Conservation (phyloP, 2,888 invertebrate genomes). For the Ernsta delagoae region DNA sequence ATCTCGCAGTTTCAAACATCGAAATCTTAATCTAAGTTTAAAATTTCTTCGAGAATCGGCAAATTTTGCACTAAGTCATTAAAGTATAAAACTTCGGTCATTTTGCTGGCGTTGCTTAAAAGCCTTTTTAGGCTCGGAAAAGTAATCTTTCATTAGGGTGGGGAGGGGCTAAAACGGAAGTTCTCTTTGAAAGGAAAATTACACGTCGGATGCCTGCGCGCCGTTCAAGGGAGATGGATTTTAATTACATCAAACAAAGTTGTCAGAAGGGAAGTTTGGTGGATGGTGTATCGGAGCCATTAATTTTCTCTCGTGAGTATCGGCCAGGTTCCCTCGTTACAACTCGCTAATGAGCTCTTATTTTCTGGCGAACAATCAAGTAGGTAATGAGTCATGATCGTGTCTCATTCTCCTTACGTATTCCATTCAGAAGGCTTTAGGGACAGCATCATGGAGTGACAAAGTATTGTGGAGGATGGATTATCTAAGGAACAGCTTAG, state of each 20-base stretch:
- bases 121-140: slow-evolving; percentile 84
- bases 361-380: slow-evolving; percentile 5
- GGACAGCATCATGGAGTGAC: no score
- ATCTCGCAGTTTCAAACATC: slow-evolving; percentile 79
- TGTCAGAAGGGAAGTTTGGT: slow-evolving; percentile 63
- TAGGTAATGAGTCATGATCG: not conserved
- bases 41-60: slow-evolving; percentile 83
- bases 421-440: no score
- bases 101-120: slow-evolving; percentile 84
- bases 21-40: slow-evolving; percentile 85
- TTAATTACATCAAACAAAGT: slow-evolving; percentile 83
- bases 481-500: no score
- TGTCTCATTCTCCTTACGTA: no score
- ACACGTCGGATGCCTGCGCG: slow-evolving; percentile 78
- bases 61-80: slow-evolving; percentile 85
- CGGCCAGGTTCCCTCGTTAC: slow-evolving; percentile 48
- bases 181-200: slow-evolving; percentile 84
- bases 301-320: slow-evolving; percentile 49
- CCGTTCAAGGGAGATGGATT: slow-evolving; percentile 77
- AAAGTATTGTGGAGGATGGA: no score
- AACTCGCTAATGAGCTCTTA: slow-evolving; percentile 51
- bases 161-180: slow-evolving; percentile 84
- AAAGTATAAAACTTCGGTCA: slow-evolving; percentile 85
- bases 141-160: slow-evolving; percentile 84
- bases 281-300: slow-evolving; percentile 50